Evolutionary conservation across 2,797 vertebrate species (phyloP).

Genomic region (Meda fulgida): DNA sequence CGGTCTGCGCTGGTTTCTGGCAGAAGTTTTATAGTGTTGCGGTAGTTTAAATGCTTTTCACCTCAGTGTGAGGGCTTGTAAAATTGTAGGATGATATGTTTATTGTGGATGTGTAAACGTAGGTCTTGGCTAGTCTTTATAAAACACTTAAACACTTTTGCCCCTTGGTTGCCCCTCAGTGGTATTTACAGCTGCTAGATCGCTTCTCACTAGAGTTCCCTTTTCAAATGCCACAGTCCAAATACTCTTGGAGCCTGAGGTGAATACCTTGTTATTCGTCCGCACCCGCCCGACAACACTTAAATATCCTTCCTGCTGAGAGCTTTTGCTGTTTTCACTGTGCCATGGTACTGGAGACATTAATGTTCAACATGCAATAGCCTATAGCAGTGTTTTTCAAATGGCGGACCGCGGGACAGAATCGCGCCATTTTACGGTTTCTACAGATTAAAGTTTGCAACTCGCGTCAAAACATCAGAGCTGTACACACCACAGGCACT

Average conservation of each 20-base stretch:
- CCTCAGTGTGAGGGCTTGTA: conserved; percentile 4
- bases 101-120: conserved; percentile 7
- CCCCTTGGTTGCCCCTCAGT: background rate
- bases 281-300: background rate
- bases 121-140: conserved; percentile 3
- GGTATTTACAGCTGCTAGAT: background rate
- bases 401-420: no score
- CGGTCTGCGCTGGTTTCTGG: background rate
- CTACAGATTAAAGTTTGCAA: no score
- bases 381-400: no score
- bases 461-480: no score
- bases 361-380: background rate
- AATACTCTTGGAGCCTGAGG: background rate
- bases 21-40: background rate
- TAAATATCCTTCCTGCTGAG: background rate
- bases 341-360: background rate
- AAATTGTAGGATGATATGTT: background rate
- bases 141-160: conserved; percentile 29
- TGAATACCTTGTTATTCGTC: background rate
- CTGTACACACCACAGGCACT: no score
- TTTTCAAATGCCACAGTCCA: background rate
- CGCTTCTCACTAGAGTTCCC: background rate
- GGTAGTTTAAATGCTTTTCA: background rate
- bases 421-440: no score
- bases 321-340: background rate